phyloP scores from a whole-genome alignment of 2,113 vertebrate genomes.

The Pteronura brasiliensis region DNA sequence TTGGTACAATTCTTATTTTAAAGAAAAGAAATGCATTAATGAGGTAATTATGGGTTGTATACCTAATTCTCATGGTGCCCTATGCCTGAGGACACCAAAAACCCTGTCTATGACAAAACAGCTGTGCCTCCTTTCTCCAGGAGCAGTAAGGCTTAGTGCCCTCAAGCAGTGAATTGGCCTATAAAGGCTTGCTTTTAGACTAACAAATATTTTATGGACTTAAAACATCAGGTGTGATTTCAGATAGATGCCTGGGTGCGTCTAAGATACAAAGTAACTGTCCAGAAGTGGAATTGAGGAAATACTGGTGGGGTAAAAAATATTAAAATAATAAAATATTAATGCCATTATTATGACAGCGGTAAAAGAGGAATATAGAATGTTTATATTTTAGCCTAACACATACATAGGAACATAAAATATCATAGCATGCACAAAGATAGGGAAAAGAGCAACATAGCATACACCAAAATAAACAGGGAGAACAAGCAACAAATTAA shows the following conservation, averaged over 20 bases:
- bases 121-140: accelerated
- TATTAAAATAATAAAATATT: constrained; percentile 28
- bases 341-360: background rate
- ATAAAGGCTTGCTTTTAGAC: background rate
- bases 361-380: background rate
- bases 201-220: background rate
- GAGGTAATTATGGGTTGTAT: background rate
- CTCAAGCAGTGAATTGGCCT: background rate
- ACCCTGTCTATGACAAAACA: background rate
- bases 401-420: background rate
- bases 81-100: background rate
- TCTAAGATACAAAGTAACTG: background rate
- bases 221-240: background rate
- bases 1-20: background rate
- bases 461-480: background rate
- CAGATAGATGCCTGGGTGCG: background rate
- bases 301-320: background rate
- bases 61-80: background rate
- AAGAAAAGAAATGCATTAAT: background rate
- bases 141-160: background rate
- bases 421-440: background rate
- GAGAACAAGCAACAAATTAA: background rate
- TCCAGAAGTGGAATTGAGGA: background rate
- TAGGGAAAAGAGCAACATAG: background rate
- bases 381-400: background rate